phyloP scores from a whole-genome alignment of 2,113 vertebrate species.

The Stomatorhinus ivindoensis region DNA sequence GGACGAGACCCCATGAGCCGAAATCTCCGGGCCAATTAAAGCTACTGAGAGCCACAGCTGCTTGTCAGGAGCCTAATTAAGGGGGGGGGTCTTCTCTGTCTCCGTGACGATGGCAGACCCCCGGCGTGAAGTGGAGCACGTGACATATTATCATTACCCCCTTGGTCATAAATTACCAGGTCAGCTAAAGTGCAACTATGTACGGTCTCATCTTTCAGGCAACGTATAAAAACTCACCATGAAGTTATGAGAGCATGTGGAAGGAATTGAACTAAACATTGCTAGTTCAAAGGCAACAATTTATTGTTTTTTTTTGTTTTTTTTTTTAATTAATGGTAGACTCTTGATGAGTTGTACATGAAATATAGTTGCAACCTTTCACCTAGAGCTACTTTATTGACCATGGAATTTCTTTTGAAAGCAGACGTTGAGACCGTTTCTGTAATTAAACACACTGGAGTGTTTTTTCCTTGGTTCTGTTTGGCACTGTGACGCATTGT shows the following conservation, averaged over 20 bases:
- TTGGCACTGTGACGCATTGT: neutral
- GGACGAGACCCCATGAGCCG: neutral
- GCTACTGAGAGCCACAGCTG: neutral
- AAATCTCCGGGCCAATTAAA: neutral
- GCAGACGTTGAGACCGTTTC: neutral
- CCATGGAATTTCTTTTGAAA: neutral
- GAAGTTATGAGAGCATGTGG: neutral
- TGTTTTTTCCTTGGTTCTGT: neutral
- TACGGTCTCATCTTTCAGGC: neutral
- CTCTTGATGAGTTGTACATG: neutral
- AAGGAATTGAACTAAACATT: neutral
- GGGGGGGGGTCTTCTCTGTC: no score
- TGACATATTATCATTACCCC: neutral
- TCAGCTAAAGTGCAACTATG: neutral
- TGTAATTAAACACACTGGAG: neutral
- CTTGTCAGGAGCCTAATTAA: neutral
- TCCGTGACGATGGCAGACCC: neutral
- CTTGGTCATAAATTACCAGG: neutral
- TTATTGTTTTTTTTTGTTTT: neutral
- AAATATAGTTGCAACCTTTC: neutral
- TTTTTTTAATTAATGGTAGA: neutral
- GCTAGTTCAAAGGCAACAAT: neutral
- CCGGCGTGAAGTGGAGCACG: neutral
- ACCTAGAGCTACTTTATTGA: neutral
- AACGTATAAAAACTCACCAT: neutral